Evolutionary conservation across 2,888 invertebrate genomes (phyloP).

Genomic region (Hypomecis atomaria): DNA sequence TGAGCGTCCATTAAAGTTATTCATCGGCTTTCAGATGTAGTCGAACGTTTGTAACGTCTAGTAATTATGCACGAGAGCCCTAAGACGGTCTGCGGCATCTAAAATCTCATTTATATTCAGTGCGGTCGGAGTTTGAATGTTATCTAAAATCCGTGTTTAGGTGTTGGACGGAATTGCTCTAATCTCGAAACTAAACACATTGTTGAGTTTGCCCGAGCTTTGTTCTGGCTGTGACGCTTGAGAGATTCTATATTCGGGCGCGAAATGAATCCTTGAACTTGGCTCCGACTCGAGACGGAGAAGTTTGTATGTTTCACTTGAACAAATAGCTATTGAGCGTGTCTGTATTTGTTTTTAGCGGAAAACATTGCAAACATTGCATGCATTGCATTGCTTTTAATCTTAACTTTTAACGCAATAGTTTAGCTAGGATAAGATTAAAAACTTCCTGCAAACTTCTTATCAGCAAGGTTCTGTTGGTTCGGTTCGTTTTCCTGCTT

Average conservation of each 20-base stretch:
- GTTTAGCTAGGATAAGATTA: slow-evolving; percentile 55
- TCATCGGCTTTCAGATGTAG: slow-evolving; percentile 64
- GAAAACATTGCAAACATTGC: slow-evolving; percentile 36
- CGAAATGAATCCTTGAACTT: slow-evolving; percentile 61
- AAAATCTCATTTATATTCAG: slow-evolving; percentile 84
- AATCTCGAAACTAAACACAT: slow-evolving; percentile 84
- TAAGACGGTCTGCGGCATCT: slow-evolving; percentile 74
- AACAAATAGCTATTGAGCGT: slow-evolving; percentile 47
- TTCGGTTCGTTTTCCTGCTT: slow-evolving; percentile 35
- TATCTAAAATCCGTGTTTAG: slow-evolving; percentile 85
- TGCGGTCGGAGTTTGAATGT: slow-evolving; percentile 82
- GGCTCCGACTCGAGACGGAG: slow-evolving; percentile 38
- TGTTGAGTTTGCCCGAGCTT: slow-evolving; percentile 77
- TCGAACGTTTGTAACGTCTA: slow-evolving; percentile 68
- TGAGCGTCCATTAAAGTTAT: slow-evolving; percentile 66
- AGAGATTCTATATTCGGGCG: slow-evolving; percentile 56
- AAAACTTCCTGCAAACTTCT: slow-evolving; percentile 47
- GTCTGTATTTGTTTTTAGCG: slow-evolving; percentile 46
- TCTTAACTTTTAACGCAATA: slow-evolving; percentile 35
- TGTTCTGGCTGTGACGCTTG: slow-evolving; percentile 66
- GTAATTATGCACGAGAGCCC: slow-evolving; percentile 78
- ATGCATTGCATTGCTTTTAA: slow-evolving; percentile 34
- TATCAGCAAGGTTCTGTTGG: slow-evolving; percentile 45
- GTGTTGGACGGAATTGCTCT: slow-evolving; percentile 81
- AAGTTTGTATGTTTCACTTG: slow-evolving; percentile 49